Base-by-base conservation (phyloP, 2,113 vertebrate species). In the Lepus europaeus region DNA sequence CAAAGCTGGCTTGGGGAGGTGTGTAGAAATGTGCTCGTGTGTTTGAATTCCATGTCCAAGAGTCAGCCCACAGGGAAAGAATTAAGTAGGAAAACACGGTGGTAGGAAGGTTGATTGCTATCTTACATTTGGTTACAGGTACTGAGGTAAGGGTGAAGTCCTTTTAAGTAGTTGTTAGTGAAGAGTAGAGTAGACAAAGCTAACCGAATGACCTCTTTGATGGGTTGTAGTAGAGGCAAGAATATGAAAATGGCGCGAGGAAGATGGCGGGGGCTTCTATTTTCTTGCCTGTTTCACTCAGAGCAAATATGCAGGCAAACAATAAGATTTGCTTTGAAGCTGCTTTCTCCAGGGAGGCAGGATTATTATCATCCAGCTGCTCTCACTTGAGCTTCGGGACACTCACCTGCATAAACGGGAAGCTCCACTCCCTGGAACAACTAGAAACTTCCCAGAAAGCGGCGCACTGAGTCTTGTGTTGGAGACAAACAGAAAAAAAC, bases 361-460 rank as follows among this genome's bases (percentile, higher is more conserved):
- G 77, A n/a, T 79, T 95, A 88, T 92, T 88, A 45, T 76, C 76
- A 83, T 82, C 92, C 53, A 77, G 23, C 81, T 8, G 63, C 82
- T 72, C 79, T 53, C 64, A 73, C 36, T 31, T 81, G 88, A 51
- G 95, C 82, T 81, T 83, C 61, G 45, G 79, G 79, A 59, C 66
- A 31, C 49, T 94, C 66, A 45, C 78, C 64, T 95, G 22, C 11
- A 66, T 88, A 95, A 85, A 76, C 16, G 14, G 95, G 79, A 97
- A 59, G 19, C 56, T 59, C 6, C 56, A 59, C 66, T 78, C 82
- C 89, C 82, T 74, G 95, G 95, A 97, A 97, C 79, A 94, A 92
- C 79, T 53, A 90, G 79, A 79, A 92, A 83, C 95, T 96, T 97
- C 79, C 96, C 96, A 92, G 96, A 94, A 95, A 95, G 69, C 14